Evolutionary conservation across 2,797 vertebrate species (phyloP).

Genomic region (Semotilus atromaculatus): DNA sequence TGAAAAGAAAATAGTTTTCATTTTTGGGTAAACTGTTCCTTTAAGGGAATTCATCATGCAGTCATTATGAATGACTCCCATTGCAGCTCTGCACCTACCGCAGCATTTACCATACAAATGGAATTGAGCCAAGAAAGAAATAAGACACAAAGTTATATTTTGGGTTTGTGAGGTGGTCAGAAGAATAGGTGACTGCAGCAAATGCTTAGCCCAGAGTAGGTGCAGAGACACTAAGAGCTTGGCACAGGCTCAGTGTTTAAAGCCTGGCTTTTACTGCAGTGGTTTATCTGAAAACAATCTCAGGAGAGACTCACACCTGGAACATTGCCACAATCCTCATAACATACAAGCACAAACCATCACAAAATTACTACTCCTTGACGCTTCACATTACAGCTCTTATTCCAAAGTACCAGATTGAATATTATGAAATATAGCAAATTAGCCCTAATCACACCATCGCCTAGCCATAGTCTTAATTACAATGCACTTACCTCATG

Average conservation of each 20-base stretch:
- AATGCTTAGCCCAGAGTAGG: background rate
- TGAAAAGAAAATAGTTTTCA: background rate
- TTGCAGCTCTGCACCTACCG: slow-evolving; percentile 8
- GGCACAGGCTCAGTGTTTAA: slow-evolving; percentile 38
- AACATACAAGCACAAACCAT: slow-evolving; percentile 23
- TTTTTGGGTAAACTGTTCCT: background rate
- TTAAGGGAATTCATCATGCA: slow-evolving; percentile 5
- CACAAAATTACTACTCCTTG: background rate
- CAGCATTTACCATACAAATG: slow-evolving; percentile 22
- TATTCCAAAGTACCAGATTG: slow-evolving; percentile 23
- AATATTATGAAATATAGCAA: slow-evolving; percentile 33
- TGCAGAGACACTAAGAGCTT: slow-evolving; percentile 22
- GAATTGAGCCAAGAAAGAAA: slow-evolving; percentile 35
- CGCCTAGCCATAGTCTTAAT: slow-evolving; percentile 22
- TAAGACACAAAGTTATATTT: slow-evolving; percentile 4
- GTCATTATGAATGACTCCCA: slow-evolving; percentile 10
- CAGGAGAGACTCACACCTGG: slow-evolving; percentile 24
- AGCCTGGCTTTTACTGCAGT: slow-evolving; percentile 33
- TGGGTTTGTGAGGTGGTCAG: slow-evolving; percentile 14
- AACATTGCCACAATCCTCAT: slow-evolving; percentile 6
- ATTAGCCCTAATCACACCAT: slow-evolving; percentile 29
- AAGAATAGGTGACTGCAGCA: slow-evolving; percentile 8
- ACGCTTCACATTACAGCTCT: slow-evolving; percentile 18
- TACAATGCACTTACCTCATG: slow-evolving; percentile 23
- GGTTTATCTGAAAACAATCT: slow-evolving; percentile 45